Evolutionary conservation across 2,797 vertebrate species (phyloP), one percentile per base, ranked within the genome.

Genomic region (Galaxias olidus): DNA sequence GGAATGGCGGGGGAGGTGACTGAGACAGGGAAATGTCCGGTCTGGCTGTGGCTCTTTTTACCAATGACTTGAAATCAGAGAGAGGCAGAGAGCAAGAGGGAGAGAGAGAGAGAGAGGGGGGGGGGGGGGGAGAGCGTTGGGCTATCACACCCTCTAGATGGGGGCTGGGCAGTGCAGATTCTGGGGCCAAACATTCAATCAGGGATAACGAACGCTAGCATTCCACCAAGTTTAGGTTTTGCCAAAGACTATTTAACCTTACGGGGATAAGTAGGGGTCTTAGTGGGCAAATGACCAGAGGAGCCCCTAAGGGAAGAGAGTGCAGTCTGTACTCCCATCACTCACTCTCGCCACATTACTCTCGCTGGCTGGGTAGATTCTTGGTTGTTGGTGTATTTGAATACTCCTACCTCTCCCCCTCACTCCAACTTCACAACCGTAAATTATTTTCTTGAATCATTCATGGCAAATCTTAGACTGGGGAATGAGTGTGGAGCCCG

Each of bases 1-100:
- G 72, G 59, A 63, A 65, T 74, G 86, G 84, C 65, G 62, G 74
- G 67, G 82, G 84, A 86, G 66, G 60, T 78, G 74, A 79, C 20
- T 18, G 74, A 76, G 65, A 82, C n/a, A n/a, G 78, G 74, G 77
- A 57, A 78, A 75, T 72, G 71, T 54, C 49, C 52, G 47, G 40
- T 44, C 0, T 8, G 51, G 59, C 61, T 50, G 59, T 71, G 59
- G 76, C 75, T 79, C 73, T 79, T 74, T 84, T 84, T 85, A 86
- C 82, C 83, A 78, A 61, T 80, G 83, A 54, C 67, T 2, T 46
- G 43, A 41, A 20, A 53, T 42, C 51, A 52, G 59, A 60, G 59
- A 66, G 60, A 40, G 19, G 19, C n/a, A 61, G 44, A 60, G 15
- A 59, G 57, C 49, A 62, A 44, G 63, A 69, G 63, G 54, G 54